Percentiles rank a stretch among this genome's conserved stretches.
These are phyloP conservation scores for Motacilla alba DNA, from an alignment of 2,113 vertebrate species.

Conservation along the genomic window DNA sequence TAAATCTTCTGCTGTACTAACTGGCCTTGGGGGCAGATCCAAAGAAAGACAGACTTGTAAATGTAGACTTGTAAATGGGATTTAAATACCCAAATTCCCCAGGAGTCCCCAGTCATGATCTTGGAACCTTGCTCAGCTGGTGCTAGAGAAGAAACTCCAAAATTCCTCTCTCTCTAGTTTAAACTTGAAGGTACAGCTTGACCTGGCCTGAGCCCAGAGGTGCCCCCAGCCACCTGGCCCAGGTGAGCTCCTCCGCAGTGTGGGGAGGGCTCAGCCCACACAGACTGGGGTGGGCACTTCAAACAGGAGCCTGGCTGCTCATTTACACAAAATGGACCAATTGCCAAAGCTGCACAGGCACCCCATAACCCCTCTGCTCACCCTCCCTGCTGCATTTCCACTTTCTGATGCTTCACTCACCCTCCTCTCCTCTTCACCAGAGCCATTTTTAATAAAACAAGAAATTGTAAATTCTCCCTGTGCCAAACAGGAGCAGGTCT, in stretches of 20 bases:
- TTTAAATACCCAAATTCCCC: background rate
- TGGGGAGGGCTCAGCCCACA: no score
- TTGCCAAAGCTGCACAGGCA: accelerated
- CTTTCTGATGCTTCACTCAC: accelerated
- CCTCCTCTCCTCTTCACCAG: background rate
- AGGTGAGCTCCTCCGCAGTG: background rate
- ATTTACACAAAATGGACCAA: accelerated
- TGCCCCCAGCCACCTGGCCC: background rate
- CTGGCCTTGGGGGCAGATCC: background rate
- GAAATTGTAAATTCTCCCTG: background rate
- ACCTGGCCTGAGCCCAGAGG: background rate
- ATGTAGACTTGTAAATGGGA: background rate
- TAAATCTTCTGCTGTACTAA: background rate
- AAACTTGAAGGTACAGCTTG: background rate
- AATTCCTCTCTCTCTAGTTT: background rate
- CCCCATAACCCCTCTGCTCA: background rate
- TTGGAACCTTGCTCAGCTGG: background rate
- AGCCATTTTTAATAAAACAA: background rate
- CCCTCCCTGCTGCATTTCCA: background rate
- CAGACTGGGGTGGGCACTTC: accelerated
- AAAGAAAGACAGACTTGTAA: background rate
- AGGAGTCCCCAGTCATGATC: background rate
- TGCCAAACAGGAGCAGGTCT: background rate
- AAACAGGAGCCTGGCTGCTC: background rate
- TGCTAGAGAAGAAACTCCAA: background rate